Conservation (phyloP, 2,113 vertebrate genomes). For the Hirundichthys speculiger region DNA sequence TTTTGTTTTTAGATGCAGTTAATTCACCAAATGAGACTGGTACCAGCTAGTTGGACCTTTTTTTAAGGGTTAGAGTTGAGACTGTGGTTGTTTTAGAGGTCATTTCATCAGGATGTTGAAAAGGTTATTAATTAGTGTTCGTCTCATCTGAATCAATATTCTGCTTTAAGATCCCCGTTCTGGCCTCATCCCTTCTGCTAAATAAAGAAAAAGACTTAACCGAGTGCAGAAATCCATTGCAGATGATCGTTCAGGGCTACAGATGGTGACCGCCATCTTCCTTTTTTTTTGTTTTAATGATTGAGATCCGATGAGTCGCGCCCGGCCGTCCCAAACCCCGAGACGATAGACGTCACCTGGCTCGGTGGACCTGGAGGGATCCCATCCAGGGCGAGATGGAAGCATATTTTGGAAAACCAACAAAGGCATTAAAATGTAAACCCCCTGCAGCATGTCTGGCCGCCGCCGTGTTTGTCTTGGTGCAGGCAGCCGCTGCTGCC, state of each 20-base stretch:
- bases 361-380: conserved; percentile 79
- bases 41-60: too few relatives aligned
- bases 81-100: too few relatives aligned
- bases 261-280: conserved; percentile 59
- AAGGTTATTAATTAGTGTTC: too few relatives aligned
- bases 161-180: not conserved
- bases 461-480: conserved; percentile 80
- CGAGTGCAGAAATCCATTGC: conserved; percentile 55
- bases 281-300: conserved; percentile 25
- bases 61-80: too few relatives aligned
- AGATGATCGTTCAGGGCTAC: conserved; percentile 57
- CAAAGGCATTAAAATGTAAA: conserved; percentile 86
- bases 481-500: conserved; percentile 78
- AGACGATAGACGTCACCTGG: conserved; percentile 76
- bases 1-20: too few relatives aligned
- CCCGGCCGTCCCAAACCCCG: conserved; percentile 14
- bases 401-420: conserved; percentile 88
- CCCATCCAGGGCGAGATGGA: conserved; percentile 79
- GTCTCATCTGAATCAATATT: too few relatives aligned
- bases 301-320: conserved; percentile 43
- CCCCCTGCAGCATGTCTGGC: conserved; percentile 85
- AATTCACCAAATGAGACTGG: too few relatives aligned
- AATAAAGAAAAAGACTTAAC: conserved; percentile 20
- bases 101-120: too few relatives aligned
- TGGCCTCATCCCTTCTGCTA: conserved; percentile 12